A percentile compares a stretch with the other conserved stretches of the same genome.
These are phyloP conservation scores for Oncorhynchus masou DNA, from an alignment of 2,113 vertebrate genomes.

Conservation along the genomic window DNA sequence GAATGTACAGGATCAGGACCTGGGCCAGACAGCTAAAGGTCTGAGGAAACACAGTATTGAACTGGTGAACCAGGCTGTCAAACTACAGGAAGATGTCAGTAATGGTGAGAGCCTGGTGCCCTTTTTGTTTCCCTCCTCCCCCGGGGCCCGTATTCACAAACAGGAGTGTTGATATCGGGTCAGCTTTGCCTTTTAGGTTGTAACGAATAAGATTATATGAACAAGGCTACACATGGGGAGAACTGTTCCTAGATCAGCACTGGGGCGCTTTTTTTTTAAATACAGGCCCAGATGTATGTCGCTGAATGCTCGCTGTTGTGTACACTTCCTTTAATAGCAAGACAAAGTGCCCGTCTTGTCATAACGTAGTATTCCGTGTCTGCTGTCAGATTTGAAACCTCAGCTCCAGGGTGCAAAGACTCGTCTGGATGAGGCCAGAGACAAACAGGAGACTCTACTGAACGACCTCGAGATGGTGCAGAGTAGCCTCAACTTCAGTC, in stretches of 20 bases:
- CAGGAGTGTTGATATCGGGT: no score
- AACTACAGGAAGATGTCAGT: slow-evolving; percentile 66
- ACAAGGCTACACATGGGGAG: no score
- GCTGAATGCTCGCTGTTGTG: neutral
- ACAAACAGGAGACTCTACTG: slow-evolving; percentile 70
- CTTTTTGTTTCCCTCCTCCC: neutral
- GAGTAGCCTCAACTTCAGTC: slow-evolving; percentile 75
- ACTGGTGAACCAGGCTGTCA: slow-evolving; percentile 71
- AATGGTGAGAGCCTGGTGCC: slow-evolving; percentile 21
- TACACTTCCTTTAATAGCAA: neutral
- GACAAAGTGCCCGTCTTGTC: neutral
- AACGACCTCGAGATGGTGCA: slow-evolving; percentile 69
- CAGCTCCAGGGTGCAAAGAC: slow-evolving; percentile 67
- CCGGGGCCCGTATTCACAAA: neutral
- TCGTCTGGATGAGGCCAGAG: slow-evolving; percentile 65
- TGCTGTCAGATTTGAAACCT: slow-evolving; percentile 66
- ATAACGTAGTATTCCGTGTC: no score
- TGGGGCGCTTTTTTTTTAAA: no score
- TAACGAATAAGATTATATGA: no score
- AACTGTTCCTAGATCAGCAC: no score
- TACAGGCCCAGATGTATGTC: neutral
- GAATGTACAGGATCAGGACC: slow-evolving; percentile 73
- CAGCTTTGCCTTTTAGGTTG: no score
- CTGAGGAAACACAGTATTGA: slow-evolving; percentile 75
- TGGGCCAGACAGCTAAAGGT: slow-evolving; percentile 58